Percentiles rank a stretch among this genome's conserved stretches.
phyloP scores from a whole-genome alignment of 2,113 vertebrate genomes.

The Embiotoca jacksoni region DNA sequence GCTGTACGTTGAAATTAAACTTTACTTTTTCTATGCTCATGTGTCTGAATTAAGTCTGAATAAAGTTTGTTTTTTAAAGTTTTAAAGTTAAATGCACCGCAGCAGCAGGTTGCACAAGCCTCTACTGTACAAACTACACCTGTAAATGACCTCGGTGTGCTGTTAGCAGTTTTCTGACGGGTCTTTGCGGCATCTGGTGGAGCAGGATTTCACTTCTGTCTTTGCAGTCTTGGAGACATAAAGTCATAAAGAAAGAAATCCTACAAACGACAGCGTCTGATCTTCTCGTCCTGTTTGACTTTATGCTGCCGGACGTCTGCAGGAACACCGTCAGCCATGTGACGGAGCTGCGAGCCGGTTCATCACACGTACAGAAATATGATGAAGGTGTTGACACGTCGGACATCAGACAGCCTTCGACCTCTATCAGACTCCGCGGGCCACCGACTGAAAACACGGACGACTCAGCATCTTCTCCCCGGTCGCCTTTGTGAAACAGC shows the following conservation, averaged over 20 bases:
- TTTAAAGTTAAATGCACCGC: too few relatives aligned
- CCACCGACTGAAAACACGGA: constrained; percentile 9
- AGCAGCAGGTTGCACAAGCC: too few relatives aligned
- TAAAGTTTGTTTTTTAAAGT: too few relatives aligned
- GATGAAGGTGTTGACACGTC: constrained; percentile 57
- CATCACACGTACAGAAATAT: constrained; percentile 50
- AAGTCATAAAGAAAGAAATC: not conserved
- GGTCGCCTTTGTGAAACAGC: constrained; percentile 14
- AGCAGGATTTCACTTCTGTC: not conserved
- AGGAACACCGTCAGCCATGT: constrained; percentile 38
- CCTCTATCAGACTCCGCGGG: constrained; percentile 40
- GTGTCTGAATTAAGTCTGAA: too few relatives aligned
- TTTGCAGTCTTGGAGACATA: not conserved
- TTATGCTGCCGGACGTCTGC: constrained; percentile 5
- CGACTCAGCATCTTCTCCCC: constrained; percentile 45
- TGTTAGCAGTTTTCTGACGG: too few relatives aligned
- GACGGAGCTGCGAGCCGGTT: constrained; percentile 27
- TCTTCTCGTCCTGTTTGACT: constrained; percentile 23
- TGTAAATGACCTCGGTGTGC: too few relatives aligned
- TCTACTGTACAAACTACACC: too few relatives aligned
- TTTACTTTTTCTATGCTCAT: too few relatives aligned
- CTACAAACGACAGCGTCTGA: not conserved
- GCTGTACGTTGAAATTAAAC: too few relatives aligned
- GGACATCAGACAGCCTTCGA: constrained; percentile 52
- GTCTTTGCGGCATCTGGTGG: not conserved